Percentiles rank a stretch among this genome's conserved stretches.
These are phyloP conservation scores for Arctopsyche grandis DNA, from an alignment of 1,140 invertebrate species.

Conservation along the genomic window DNA sequence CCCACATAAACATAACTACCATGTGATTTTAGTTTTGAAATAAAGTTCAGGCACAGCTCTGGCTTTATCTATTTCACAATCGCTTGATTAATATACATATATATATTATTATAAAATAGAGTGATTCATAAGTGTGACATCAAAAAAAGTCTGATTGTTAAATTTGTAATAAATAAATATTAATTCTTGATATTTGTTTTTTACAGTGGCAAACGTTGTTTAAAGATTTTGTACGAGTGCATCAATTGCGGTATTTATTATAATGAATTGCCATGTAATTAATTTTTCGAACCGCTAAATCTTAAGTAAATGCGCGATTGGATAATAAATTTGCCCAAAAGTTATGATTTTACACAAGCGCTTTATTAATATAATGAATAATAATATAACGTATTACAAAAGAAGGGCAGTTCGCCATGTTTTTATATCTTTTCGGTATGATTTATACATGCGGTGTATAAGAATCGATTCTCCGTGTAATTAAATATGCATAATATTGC, in stretches of 20 bases:
- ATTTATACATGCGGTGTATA: too few species aligned
- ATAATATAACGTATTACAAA: too few species aligned
- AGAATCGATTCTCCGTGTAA: too few species aligned
- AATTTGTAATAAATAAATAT: constrained; percentile 27
- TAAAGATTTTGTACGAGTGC: constrained; percentile 5
- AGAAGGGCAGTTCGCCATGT: too few species aligned
- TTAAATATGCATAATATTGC: too few species aligned
- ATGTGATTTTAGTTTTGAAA: constrained; percentile 12
- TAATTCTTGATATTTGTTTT: constrained; percentile 15
- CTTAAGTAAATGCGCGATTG: background rate
- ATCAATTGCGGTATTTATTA: background rate
- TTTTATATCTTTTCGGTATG: too few species aligned
- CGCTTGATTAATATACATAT: too few species aligned
- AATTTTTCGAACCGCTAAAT: background rate
- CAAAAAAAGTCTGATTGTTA: constrained; percentile 37
- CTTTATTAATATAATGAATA: too few species aligned
- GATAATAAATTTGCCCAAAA: too few species aligned
- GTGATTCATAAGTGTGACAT: constrained; percentile 26
- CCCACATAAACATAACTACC: background rate
- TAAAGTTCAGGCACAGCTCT: background rate
- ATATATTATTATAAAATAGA: constrained; percentile 8
- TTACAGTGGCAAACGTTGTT: background rate
- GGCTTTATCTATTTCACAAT: background rate
- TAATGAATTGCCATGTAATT: background rate
- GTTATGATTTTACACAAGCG: too few species aligned